Evolutionary conservation across 2,797 vertebrate species (phyloP).

Genomic region (Trichosurus vulpecula): DNA sequence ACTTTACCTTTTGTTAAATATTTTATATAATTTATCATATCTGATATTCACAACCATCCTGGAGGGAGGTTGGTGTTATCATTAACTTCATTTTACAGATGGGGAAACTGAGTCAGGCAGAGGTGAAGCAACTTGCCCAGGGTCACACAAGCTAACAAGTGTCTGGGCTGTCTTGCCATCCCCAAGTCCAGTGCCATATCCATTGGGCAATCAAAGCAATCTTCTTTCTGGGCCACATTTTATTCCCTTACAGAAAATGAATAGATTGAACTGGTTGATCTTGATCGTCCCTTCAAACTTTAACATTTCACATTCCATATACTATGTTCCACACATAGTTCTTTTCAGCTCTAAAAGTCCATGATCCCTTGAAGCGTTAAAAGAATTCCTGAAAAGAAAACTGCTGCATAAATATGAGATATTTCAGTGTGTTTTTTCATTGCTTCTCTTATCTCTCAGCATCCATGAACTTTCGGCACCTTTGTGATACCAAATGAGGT

Average conservation of each 20-base stretch:
- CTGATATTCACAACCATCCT: neutral
- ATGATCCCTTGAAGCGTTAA: neutral
- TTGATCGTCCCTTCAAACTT: neutral
- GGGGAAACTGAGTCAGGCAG: neutral
- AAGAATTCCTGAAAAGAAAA: neutral
- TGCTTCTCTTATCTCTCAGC: neutral
- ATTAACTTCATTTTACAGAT: neutral
- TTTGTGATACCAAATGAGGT: neutral
- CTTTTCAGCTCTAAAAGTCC: neutral
- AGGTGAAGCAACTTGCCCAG: neutral
- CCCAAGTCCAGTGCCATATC: neutral
- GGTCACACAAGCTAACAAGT: neutral
- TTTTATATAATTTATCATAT: neutral
- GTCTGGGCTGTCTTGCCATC: neutral
- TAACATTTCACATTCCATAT: neutral
- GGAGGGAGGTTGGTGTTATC: neutral
- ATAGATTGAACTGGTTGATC: neutral
- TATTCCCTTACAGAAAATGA: neutral
- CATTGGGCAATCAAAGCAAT: neutral
- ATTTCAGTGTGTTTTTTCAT: neutral
- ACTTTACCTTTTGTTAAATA: neutral
- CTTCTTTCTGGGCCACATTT: neutral
- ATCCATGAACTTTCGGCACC: constrained; percentile 1
- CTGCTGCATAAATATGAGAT: constrained; percentile 6
- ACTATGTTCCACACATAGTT: neutral